Base-by-base conservation (phyloP, 2,797 vertebrate species). In the Cynodonichthys magdalenae region DNA sequence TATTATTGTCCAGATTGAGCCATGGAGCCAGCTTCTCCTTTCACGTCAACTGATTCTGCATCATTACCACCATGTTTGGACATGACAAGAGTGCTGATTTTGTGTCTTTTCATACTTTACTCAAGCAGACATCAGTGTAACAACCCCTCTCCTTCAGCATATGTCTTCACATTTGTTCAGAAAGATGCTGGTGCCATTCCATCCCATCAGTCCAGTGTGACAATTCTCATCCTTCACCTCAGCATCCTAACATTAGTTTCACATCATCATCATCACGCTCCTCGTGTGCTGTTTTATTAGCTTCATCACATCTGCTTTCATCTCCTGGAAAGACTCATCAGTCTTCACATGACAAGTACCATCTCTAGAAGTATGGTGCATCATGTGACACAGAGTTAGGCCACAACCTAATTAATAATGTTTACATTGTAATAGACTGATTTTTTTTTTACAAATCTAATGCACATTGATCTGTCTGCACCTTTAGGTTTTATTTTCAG, bases 261-360 rank as follows among this genome's bases (percentile, higher is more conserved):
- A 57, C 18, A n/a, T 4, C 18, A 29, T 59, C 36, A 19, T 20
- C 42, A 54, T 28, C 45, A n/a, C 3, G 15, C 20, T 58, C 36
- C 19, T 20, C 19, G 3, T 44, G 8, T 29, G 28, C 31, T n/a
- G 3, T 0, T 44, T 6, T 53, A 29, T 46, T 5, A 19, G 14
- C 48, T 17, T 10, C 29, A 41, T 47, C 47, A 31, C 39, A 49
- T 45, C 28, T 41, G 45, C 39, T 39, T 36, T 64, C 28, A 53
- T 45, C 27, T 31, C 20, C 39, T 15, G n/a, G 9, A 15, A 18
- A 31, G n/a, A 44, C 63, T 55, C 78, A 28, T 14, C 5, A 18
- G 27, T 42, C 36, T 53, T 52, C 17, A 20, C 36, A 9, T 18
- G 59, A 66, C 59, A 64, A 63, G 36, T 12, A 39, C 36, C 36